Evolutionary conservation across 2,888 invertebrate species (phyloP).

Genomic region (Hirtodrosophila alboralis): DNA sequence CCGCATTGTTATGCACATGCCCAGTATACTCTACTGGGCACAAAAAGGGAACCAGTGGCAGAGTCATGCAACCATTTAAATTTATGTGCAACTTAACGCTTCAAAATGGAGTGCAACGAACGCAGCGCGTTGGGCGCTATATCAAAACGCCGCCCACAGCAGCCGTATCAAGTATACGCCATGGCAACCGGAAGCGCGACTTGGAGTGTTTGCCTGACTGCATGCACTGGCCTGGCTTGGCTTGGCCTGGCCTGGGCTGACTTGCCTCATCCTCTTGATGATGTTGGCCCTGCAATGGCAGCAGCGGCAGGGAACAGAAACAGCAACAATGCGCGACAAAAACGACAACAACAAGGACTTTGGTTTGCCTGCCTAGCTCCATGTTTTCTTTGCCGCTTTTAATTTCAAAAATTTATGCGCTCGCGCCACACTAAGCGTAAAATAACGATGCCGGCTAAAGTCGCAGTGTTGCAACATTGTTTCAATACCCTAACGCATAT

Average conservation of each 20-base stretch:
- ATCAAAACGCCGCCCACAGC: constrained; percentile 49
- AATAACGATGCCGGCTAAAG: constrained; percentile 69
- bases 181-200: constrained; percentile 74
- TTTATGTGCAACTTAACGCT: constrained; percentile 80
- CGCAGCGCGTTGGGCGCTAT: constrained; percentile 46
- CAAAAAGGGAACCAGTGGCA: constrained; percentile 1
- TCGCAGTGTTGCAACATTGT: constrained; percentile 61
- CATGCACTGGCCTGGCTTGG: constrained; percentile 37
- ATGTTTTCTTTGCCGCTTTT: constrained; percentile 80
- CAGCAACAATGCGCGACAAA: constrained; percentile 71
- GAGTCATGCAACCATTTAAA: constrained; percentile 61
- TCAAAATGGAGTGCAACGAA: constrained; percentile 79
- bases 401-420: constrained; percentile 80
- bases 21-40: constrained; percentile 3
- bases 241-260: constrained; percentile 25
- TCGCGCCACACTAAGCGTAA: constrained; percentile 80
- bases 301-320: constrained; percentile 58
- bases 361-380: constrained; percentile 72
- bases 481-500: constrained; percentile 29
- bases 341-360: constrained; percentile 65
- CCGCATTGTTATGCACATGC: constrained; percentile 41
- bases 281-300: constrained; percentile 15
- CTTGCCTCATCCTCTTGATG: background rate
- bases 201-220: constrained; percentile 76
- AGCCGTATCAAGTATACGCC: constrained; percentile 76